Base-by-base conservation (phyloP, 2,888 invertebrate species). In the Schrankia costaestrigalis region DNA sequence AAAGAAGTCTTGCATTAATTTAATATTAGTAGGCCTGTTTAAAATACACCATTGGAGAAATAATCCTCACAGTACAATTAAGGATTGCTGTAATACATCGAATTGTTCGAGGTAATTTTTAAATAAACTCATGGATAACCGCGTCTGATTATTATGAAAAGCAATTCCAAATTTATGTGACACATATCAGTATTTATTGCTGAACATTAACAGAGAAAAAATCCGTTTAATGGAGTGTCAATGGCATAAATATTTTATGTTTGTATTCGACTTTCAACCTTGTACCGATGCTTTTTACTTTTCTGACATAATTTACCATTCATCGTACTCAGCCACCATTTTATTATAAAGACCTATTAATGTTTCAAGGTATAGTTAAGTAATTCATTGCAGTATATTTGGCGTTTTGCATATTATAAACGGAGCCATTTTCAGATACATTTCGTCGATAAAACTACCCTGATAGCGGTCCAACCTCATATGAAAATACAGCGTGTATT, bases 371-470 rank as follows among this genome's bases (percentile, higher is more conserved):
- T 33, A 45, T 31, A 56, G 32, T 56, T 52, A 58, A 61, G 52
- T 63, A 58, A 64, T 64, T 55, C 35, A 56, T 55, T 47, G 45
- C 43, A 35, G 43, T 41, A n/a, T n/a, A n/a, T n/a, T n/a, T n/a
- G n/a, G n/a, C n/a, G n/a, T 60, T 69, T 63, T 54, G 56, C 57
- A 61, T 56, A 56, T 61, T 65, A 61, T 63, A 53, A 65, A 63
- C 58, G 60, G 46, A 58, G 52, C 60, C 28, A 68, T 71, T 71
- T 67, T 62, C 56, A 54, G 56, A 50, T 63, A 72, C 63, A 69
- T 64, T 62, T 62, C 41, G 59, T 59, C 59, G 77, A 75, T 77
- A 67, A 67, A 69, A 73, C 65, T 62, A 63, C 58, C 37, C 45
- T 51, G 78, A 77, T 78, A 75, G 50, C 61, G 61, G 34, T 37